Percentiles rank a stretch among this genome's conserved stretches.
phyloP scores from a whole-genome alignment of 64 coral and sea anemone species.

The Actinia tenebrosa region DNA sequence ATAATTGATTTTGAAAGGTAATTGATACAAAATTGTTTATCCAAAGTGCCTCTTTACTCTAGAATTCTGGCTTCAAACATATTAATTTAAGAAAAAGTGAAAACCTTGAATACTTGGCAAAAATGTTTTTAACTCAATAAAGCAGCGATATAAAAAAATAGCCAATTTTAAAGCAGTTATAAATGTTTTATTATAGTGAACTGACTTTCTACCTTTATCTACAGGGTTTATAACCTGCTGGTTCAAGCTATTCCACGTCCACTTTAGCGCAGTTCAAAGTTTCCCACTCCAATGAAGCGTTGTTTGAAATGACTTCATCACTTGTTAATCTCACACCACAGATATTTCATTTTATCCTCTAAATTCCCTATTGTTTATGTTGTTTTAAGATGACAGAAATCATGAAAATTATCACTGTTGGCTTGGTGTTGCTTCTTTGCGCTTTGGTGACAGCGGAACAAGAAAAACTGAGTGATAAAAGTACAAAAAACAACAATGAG shows the following conservation, averaged over 20 bases:
- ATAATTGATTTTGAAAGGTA: no score
- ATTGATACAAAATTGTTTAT: no score
- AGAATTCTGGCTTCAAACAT: no score
- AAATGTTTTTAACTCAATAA: no score
- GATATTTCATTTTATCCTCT: neutral
- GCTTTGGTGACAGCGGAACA: neutral
- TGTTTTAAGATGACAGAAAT: neutral
- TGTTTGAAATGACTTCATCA: constrained; percentile 3
- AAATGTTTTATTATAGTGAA: neutral
- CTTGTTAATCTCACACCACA: neutral
- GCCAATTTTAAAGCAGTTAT: no score
- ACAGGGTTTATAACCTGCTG: no score
- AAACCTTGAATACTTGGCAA: no score
- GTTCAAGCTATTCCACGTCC: neutral
- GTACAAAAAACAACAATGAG: neutral
- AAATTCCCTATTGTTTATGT: neutral
- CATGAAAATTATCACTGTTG: neutral
- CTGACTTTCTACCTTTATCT: neutral
- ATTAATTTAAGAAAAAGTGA: no score
- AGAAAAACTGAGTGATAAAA: neutral
- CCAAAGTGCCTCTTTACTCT: no score
- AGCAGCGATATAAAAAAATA: no score
- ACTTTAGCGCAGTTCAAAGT: neutral
- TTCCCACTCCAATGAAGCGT: neutral
- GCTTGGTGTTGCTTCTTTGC: neutral